phyloP scores from a whole-genome alignment of 2,888 invertebrate species.

The Trachelus iudaicus region DNA sequence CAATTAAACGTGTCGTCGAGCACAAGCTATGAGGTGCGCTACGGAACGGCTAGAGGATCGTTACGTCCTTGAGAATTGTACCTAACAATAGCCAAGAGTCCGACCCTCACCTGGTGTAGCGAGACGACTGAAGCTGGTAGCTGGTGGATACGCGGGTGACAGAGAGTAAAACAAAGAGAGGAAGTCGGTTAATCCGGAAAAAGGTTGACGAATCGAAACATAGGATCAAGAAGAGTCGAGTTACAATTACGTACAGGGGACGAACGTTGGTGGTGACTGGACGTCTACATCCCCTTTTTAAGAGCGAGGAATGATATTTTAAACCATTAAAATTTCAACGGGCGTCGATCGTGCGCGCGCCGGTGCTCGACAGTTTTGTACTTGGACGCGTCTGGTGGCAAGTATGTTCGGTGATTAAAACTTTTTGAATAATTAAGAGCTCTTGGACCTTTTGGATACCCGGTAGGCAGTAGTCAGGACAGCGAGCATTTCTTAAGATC shows the following conservation, averaged over 20 bases:
- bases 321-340: neutral
- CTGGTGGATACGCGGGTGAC: neutral
- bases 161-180: neutral
- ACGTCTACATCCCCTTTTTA: neutral
- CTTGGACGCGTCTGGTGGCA: conserved; percentile 2
- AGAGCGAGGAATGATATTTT: conserved; percentile 13
- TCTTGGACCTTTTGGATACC: conserved; percentile 16
- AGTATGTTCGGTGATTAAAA: conserved; percentile 31
- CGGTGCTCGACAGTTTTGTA: neutral
- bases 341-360: neutral
- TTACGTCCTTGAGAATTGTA: neutral
- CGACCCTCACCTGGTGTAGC: neutral
- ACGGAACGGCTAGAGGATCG: neutral
- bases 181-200: neutral
- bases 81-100: neutral
- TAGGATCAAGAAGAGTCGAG: neutral
- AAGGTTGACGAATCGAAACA: neutral
- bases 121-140: neutral
- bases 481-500: neutral
- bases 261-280: neutral
- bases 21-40: neutral
- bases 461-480: neutral
- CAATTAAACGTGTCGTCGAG: neutral
- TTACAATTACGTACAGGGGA: neutral
- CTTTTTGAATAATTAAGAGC: conserved; percentile 30